Conservation (phyloP, 2,113 vertebrate species). For the Cnemophilus loriae region DNA sequence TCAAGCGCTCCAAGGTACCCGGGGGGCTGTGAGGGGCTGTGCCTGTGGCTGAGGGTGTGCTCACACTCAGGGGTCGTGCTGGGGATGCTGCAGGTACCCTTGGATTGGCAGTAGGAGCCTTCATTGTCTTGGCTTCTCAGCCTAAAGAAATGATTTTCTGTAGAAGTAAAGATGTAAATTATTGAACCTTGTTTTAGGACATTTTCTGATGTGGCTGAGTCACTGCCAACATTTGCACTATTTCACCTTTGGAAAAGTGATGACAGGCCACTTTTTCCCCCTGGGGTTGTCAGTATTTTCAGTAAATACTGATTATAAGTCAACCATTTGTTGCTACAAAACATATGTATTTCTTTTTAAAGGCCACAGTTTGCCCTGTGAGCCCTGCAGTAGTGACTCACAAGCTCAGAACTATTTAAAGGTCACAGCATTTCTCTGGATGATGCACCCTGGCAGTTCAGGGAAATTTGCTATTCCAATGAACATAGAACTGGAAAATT, state of each 20-base stretch:
- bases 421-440: background rate
- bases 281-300: background rate
- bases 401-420: background rate
- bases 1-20: conserved; percentile 87
- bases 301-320: background rate
- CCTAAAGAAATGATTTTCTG: background rate
- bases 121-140: background rate
- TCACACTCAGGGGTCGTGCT: background rate
- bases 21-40: background rate
- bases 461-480: background rate
- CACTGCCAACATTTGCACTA: background rate
- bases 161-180: background rate
- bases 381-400: background rate
- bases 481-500: background rate
- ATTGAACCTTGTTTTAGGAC: background rate
- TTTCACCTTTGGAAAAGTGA: background rate
- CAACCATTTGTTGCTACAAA: background rate
- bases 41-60: background rate
- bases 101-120: background rate
- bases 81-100: background rate
- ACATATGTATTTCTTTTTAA: background rate
- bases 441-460: background rate
- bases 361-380: background rate
- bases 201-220: background rate
- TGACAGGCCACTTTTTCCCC: background rate